Percentiles rank a stretch among this genome's conserved stretches.
phyloP scores from a whole-genome alignment of 2,888 invertebrate genomes.

The Tupiocoris notatus region DNA sequence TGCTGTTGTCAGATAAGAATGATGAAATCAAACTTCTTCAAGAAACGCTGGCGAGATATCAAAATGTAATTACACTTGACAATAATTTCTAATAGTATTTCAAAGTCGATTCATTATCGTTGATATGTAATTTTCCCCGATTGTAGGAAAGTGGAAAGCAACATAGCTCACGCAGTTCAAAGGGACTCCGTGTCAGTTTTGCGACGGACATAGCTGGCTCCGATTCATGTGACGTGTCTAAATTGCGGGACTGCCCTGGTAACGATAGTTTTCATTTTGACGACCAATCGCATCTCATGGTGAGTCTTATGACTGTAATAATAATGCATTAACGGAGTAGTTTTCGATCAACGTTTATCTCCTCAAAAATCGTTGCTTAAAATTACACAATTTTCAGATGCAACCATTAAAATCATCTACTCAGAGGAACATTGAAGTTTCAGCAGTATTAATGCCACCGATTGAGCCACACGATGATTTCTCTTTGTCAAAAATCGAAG shows the following conservation, averaged over 20 bases:
- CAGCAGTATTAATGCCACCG: not conserved
- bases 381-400: too few species aligned
- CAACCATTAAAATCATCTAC: conserved; percentile 26
- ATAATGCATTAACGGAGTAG: too few species aligned
- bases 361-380: too few species aligned
- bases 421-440: conserved; percentile 20
- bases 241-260: conserved; percentile 43
- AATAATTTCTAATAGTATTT: not conserved
- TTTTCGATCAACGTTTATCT: too few species aligned
- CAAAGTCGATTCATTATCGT: not conserved
- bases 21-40: conserved; percentile 66
- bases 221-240: conserved; percentile 33
- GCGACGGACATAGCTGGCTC: conserved; percentile 42
- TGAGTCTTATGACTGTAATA: too few species aligned
- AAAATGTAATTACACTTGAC: conserved; percentile 13
- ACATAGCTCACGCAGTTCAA: conserved; percentile 35
- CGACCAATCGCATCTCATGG: conserved; percentile 13
- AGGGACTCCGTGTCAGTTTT: conserved; percentile 48
- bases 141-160: conserved; percentile 19
- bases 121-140: not conserved
- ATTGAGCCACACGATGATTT: not conserved
- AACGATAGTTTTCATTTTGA: conserved; percentile 31
- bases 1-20: conserved; percentile 67
- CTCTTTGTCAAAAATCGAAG: not conserved
- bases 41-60: conserved; percentile 51